phyloP scores from a whole-genome alignment of 2,888 invertebrate genomes.

The Ganaspis brasiliensis region DNA sequence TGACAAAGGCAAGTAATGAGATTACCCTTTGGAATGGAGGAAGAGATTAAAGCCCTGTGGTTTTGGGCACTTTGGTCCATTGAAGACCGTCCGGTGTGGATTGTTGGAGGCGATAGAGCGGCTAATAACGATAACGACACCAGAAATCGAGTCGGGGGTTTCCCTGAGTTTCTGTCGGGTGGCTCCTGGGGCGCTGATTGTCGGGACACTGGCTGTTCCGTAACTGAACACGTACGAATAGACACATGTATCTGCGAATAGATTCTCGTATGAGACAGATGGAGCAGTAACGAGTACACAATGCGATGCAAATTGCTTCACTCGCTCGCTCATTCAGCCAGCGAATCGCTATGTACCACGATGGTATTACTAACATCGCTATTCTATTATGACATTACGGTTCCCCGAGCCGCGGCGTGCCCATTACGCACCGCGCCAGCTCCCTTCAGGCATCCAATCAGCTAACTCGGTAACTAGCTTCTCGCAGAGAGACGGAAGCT shows the following conservation, averaged over 20 bases:
- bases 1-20: background rate
- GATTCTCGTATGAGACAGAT: conserved; percentile 70
- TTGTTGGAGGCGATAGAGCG: conserved; percentile 68
- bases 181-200: conserved; percentile 73
- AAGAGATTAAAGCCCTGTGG: conserved; percentile 22
- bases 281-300: conserved; percentile 78
- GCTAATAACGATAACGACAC: conserved; percentile 75
- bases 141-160: conserved; percentile 74
- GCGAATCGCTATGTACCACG: conserved; percentile 65
- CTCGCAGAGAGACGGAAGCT: conserved; percentile 68
- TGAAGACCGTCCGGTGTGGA: background rate
- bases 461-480: conserved; percentile 77
- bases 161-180: conserved; percentile 71
- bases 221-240: conserved; percentile 46
- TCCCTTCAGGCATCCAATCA: conserved; percentile 78
- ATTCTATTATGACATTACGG: conserved; percentile 79
- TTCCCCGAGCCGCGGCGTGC: conserved; percentile 69
- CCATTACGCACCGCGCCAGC: conserved; percentile 63
- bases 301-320: conserved; percentile 79
- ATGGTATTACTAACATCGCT: conserved; percentile 80
- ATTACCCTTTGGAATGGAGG: background rate
- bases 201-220: conserved; percentile 67
- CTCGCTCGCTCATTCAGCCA: conserved; percentile 63
- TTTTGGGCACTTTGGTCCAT: conserved; percentile 23
- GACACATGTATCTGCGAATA: conserved; percentile 43